These are phyloP conservation scores for Ophiothrix spiculata DNA, from an alignment of 35 echinoderm and acorn worm species.

Conservation along the genomic window DNA sequence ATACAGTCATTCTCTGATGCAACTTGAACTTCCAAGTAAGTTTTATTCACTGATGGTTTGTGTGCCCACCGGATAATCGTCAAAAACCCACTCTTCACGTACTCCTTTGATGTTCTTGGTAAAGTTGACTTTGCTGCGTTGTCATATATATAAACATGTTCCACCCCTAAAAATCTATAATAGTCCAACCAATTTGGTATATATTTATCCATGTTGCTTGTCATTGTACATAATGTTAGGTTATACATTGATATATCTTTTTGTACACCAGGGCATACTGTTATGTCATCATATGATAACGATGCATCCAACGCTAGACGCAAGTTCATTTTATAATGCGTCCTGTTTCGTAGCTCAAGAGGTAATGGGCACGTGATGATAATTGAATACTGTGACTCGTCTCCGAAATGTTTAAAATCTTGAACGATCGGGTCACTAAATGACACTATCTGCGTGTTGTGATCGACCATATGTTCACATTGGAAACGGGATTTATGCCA, in stretches of 20 bases:
- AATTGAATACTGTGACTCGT: slow-evolving; percentile 65
- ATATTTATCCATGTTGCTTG: slow-evolving; percentile 69
- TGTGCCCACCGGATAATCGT: slow-evolving; percentile 76
- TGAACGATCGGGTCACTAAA: slow-evolving; percentile 56
- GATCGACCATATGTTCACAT: slow-evolving; percentile 66
- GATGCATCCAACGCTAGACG: neutral
- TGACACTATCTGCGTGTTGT: neutral
- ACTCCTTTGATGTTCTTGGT: slow-evolving; percentile 9
- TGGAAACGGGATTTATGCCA: slow-evolving; percentile 53
- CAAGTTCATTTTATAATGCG: neutral
- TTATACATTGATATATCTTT: slow-evolving; percentile 28
- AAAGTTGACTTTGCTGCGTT: slow-evolving; percentile 41
- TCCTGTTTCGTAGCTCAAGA: neutral
- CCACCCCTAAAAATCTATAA: slow-evolving; percentile 64
- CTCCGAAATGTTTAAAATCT: slow-evolving; percentile 73
- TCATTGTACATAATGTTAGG: slow-evolving; percentile 80
- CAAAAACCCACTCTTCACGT: slow-evolving; percentile 50
- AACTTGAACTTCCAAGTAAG: slow-evolving; percentile 76
- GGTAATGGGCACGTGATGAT: slow-evolving; percentile 76
- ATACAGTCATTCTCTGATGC: slow-evolving; percentile 78
- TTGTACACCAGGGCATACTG: slow-evolving; percentile 14
- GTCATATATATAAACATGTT: slow-evolving; percentile 89
- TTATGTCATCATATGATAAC: slow-evolving; percentile 34
- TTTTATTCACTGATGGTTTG: slow-evolving; percentile 51
- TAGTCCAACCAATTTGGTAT: slow-evolving; percentile 71